Evolutionary conservation across 2,797 vertebrate genomes (phyloP), one percentile per base, ranked within the genome.

Genomic region (Rhinella marina): DNA sequence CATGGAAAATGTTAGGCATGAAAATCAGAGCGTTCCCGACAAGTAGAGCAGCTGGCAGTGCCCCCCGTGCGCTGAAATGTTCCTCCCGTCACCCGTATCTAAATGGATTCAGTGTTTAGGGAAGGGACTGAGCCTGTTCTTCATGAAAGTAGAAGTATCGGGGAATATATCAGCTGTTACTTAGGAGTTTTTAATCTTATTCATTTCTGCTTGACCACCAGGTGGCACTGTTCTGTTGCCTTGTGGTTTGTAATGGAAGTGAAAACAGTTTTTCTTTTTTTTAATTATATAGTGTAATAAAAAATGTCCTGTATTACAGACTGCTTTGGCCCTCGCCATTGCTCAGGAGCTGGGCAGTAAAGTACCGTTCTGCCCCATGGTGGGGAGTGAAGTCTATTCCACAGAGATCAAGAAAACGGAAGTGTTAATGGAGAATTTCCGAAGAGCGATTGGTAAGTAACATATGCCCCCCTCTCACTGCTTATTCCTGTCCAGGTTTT

Each of bases 401-500:
- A 95, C 97, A 0, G 98, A 99, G 94, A 99, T 99, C 87, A 99
- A 99, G 95, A 99, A 99, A 93, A 99, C 98, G 0, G 98, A 99
- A 94, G 98, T 99, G 77, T 94, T 99, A 48, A 99, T 99, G 98
- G 98, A 99, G 94, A 99, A 99, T 93, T 99, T 99, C 93, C 95
- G 98, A 90, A 96, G 98, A 89, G 98, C 98, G 12, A 99, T 99
- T 21, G 98, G 98, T 99, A 91, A 96, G 97, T 91, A 82, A 27
- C 54, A 52, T 3, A 50, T 75, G 1, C 21, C 3, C 3, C 3
- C 9, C 10, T 14, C 8, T 56, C 3, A 1, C 54, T 56, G 54
- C 14, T 1, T 41, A 41, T 41, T 6, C 41, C 41, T 41, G 41
- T 41, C 41, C 41, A 6, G 3, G 41, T n/a, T n/a, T n/a, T n/a